Conservation (phyloP, 2,113 vertebrate genomes). For the Rousettus leschenaultii region DNA sequence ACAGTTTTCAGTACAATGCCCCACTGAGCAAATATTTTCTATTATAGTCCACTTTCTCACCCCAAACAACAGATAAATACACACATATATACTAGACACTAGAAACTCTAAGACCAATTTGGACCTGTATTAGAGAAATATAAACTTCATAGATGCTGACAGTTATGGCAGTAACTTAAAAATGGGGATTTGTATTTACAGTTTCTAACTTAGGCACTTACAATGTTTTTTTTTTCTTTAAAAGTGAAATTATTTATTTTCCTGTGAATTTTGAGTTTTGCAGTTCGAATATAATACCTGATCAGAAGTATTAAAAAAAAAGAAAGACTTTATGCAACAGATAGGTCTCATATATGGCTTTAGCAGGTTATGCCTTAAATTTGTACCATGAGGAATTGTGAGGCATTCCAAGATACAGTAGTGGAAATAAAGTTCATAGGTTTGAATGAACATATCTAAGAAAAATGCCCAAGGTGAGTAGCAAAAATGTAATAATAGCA, state of each 20-base stretch:
- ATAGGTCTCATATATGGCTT: neutral
- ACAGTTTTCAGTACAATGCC: neutral
- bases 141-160: neutral
- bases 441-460: neutral
- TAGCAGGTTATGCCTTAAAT: neutral
- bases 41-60: neutral
- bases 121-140: neutral
- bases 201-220: neutral
- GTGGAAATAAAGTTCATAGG: neutral
- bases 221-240: neutral
- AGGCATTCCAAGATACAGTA: neutral
- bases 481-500: neutral
- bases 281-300: neutral
- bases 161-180: neutral
- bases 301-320: neutral
- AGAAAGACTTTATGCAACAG: neutral
- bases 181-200: neutral
- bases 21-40: neutral
- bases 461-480: neutral
- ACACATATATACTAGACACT: neutral
- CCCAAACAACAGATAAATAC: neutral
- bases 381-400: neutral
- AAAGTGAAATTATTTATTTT: neutral
- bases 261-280: neutral
- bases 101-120: fast-evolving